These are phyloP conservation scores for Koerneria pararmatus DNA, from an alignment of 2,888 invertebrate genomes.

Conservation along the genomic window DNA sequence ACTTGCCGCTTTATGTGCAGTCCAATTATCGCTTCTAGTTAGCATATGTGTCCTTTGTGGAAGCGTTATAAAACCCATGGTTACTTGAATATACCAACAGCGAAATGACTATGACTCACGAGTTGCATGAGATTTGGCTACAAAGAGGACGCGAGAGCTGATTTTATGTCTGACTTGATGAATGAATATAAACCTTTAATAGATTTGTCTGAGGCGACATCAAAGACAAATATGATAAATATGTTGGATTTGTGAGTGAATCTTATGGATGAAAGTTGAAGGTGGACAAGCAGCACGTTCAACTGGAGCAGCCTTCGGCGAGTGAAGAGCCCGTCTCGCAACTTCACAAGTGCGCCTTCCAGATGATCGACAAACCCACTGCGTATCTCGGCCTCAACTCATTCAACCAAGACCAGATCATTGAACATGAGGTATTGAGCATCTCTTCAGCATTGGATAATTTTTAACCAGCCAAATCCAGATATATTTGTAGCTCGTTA, in stretches of 20 bases:
- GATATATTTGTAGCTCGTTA: not conserved
- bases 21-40: too few species aligned
- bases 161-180: too few species aligned
- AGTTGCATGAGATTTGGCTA: too few species aligned
- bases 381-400: conserved; percentile 97
- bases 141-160: too few species aligned
- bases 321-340: conserved; percentile 99
- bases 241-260: too few species aligned
- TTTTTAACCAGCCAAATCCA: not conserved
- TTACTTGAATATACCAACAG: not conserved
- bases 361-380: conserved; percentile 91
- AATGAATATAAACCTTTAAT: not conserved
- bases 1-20: too few species aligned
- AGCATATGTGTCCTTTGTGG: too few species aligned
- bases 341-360: conserved; percentile 97
- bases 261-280: conserved; percentile 8
- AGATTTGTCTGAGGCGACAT: too few species aligned
- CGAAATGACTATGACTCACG: too few species aligned
- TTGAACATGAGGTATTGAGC: conserved; percentile 82
- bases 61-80: too few species aligned
- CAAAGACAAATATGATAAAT: too few species aligned
- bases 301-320: conserved; percentile 70
- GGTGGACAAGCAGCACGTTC: conserved; percentile 96
- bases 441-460: not conserved
- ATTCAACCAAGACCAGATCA: conserved; percentile 95